Conservation (phyloP, 2,888 invertebrate genomes). For the Tipula helvola region DNA sequence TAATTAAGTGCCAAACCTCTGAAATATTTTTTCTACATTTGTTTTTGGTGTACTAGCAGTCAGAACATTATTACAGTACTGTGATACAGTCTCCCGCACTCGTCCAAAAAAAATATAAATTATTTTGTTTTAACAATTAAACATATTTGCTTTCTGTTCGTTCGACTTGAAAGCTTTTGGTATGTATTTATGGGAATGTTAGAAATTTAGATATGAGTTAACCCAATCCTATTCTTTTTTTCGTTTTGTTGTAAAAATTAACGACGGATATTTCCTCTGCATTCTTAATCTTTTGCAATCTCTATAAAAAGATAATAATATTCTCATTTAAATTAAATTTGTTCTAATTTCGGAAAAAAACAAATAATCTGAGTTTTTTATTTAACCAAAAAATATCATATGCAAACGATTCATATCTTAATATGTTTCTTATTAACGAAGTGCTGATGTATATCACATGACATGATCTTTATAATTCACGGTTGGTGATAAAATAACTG, state of each 20-base stretch:
- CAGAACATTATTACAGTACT: not conserved
- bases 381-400: not conserved
- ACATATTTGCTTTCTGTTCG: not conserved
- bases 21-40: not conserved
- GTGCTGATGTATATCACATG: not conserved
- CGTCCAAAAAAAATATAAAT: not conserved
- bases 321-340: not conserved
- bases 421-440: not conserved
- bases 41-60: not conserved
- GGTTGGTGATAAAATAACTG: not conserved
- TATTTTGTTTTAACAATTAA: not conserved
- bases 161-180: not conserved
- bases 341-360: not conserved
- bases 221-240: too few species aligned
- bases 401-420: not conserved
- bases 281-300: not conserved
- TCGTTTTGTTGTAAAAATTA: not conserved
- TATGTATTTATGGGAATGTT: too few species aligned
- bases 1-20: not conserved
- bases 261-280: not conserved
- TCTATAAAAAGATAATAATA: not conserved
- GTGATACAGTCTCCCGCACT: not conserved
- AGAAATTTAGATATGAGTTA: too few species aligned
- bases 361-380: not conserved
- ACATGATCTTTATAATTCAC: not conserved